These are phyloP conservation scores for Drosophila ironensis DNA, from an alignment of 1,140 invertebrate species.

Conservation along the genomic window DNA sequence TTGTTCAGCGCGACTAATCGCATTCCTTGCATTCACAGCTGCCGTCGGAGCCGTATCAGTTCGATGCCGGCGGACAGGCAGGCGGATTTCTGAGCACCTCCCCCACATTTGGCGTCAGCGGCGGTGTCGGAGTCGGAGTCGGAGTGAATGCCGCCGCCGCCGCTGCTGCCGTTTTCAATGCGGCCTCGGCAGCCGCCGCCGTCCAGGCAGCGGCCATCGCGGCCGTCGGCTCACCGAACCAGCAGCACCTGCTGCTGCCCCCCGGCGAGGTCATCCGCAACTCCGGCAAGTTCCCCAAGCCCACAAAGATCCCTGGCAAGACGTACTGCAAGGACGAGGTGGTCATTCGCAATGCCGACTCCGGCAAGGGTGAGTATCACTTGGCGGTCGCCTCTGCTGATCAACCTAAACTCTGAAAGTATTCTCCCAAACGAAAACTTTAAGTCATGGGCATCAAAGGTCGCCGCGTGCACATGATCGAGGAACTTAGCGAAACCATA, in stretches of 20 bases:
- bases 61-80: conserved; percentile 63
- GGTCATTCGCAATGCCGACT: conserved; percentile 95
- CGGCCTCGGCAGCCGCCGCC: conserved; percentile 61
- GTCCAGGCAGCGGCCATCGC: conserved; percentile 76
- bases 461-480: conserved; percentile 97
- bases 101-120: conserved; percentile 77
- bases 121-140: conserved; percentile 45
- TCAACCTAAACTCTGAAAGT: conserved; percentile 7
- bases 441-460: conserved; percentile 99
- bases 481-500: conserved; percentile 98
- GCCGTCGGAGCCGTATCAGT: conserved; percentile 65
- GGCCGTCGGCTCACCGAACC: conserved; percentile 73
- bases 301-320: conserved; percentile 94
- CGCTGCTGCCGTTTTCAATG: conserved; percentile 69
- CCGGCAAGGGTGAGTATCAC: conserved; percentile 92
- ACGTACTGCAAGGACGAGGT: conserved; percentile 97
- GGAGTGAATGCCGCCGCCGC: conserved; percentile 42
- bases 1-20: not conserved
- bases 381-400: not conserved
- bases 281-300: conserved; percentile 93
- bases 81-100: conserved; percentile 81
- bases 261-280: conserved; percentile 93
- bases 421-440: conserved; percentile 66
- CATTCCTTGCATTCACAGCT: conserved; percentile 23
- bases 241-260: conserved; percentile 84